Conservation (phyloP, 2,797 vertebrate species). For the Yasuhikotakia modesta region DNA sequence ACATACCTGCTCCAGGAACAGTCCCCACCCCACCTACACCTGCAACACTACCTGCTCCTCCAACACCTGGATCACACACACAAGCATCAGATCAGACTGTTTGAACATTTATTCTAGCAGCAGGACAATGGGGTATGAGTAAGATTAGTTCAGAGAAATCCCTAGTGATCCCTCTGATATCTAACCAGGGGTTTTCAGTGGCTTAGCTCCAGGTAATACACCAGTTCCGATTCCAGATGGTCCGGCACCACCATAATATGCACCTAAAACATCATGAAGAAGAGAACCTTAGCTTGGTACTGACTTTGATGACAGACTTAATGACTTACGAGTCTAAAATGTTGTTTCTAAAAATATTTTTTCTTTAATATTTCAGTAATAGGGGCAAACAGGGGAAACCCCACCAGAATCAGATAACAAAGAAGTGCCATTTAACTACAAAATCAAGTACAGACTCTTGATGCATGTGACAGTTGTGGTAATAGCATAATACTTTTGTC, state of each 20-base stretch:
- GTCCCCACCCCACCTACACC: constrained; percentile 62
- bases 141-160: too few species aligned
- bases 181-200: constrained; percentile 72
- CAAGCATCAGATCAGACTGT: not conserved
- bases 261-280: constrained; percentile 48
- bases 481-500: too few species aligned
- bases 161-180: not conserved
- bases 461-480: too few species aligned
- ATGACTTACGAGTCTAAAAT: not conserved
- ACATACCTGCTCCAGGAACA: constrained; percentile 64
- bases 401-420: constrained; percentile 53
- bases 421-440: not conserved
- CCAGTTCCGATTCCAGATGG: constrained; percentile 56
- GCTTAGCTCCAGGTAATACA: constrained; percentile 68
- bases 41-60: constrained; percentile 51
- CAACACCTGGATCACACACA: constrained; percentile 52
- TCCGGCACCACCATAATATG: constrained; percentile 56
- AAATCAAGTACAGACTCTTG: not conserved
- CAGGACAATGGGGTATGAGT: too few species aligned
- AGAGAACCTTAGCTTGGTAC: not conserved
- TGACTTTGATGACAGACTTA: not conserved
- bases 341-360: not conserved
- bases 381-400: constrained; percentile 64
- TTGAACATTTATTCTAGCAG: too few species aligned
- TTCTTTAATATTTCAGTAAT: not conserved